Evolutionary conservation across 1,140 invertebrate genomes (phyloP).

Genomic region (Charaxes varanes): DNA sequence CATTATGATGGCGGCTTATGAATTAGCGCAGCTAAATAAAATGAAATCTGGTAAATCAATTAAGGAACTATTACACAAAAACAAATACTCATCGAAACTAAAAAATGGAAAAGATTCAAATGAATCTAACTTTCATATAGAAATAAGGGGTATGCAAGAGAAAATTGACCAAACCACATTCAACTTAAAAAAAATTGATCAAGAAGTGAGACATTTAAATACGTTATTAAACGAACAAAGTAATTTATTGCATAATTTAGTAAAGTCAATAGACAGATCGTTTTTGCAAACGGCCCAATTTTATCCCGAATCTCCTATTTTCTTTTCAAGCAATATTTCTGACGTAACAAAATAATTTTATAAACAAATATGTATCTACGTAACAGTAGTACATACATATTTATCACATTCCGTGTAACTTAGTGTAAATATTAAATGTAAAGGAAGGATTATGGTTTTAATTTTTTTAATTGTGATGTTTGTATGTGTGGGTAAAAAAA

Average conservation of each 20-base stretch:
- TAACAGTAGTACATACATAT: too few relatives aligned
- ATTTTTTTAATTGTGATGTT: too few relatives aligned
- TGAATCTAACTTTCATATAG: conserved; percentile 52
- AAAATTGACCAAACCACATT: conserved; percentile 65
- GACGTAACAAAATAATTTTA: conserved; percentile 19
- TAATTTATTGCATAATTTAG: conserved; percentile 43
- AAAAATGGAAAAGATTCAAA: conserved; percentile 43
- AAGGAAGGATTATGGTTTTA: too few relatives aligned
- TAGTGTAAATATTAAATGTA: too few relatives aligned
- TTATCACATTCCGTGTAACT: too few relatives aligned
- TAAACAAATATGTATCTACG: too few relatives aligned
- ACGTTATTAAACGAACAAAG: conserved; percentile 55
- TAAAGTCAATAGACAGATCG: conserved; percentile 38
- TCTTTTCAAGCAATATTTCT: conserved; percentile 36
- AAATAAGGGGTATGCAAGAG: conserved; percentile 62
- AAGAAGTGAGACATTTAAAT: conserved; percentile 62
- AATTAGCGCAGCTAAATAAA: conserved; percentile 74
- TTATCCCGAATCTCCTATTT: conserved; percentile 42
- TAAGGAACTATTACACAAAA: conserved; percentile 57
- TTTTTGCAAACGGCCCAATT: conserved; percentile 24
- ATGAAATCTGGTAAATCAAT: conserved; percentile 52
- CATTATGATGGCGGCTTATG: conserved; percentile 78
- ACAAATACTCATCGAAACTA: conserved; percentile 47
- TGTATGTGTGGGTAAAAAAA: too few relatives aligned
- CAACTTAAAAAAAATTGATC: conserved; percentile 64